Percentiles rank a stretch among this genome's conserved stretches.
Conservation (phyloP, 2,797 vertebrate genomes). For the Neopelma chrysocephalum region DNA sequence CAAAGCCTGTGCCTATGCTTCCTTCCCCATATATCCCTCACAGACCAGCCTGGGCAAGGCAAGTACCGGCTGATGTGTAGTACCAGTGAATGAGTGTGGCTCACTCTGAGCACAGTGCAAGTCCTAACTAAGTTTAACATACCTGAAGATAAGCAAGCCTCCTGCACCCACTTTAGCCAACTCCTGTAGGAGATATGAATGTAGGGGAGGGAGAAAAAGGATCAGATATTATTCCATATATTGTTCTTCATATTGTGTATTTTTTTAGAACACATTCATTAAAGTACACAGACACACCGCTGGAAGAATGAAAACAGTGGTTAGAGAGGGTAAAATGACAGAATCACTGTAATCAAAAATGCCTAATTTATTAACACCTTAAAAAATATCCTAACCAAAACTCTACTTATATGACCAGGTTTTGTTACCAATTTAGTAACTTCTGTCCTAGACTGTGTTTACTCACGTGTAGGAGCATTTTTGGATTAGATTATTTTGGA, state of each 20-base stretch:
- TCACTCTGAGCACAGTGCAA: accelerated
- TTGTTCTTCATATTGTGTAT: background rate
- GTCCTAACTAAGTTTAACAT: background rate
- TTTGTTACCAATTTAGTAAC: background rate
- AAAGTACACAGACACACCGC: background rate
- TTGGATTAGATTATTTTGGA: background rate
- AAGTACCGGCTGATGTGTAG: background rate
- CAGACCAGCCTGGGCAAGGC: background rate
- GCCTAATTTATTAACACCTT: background rate
- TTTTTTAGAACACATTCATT: background rate
- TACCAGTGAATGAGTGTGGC: background rate
- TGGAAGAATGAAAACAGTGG: background rate
- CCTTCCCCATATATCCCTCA: background rate
- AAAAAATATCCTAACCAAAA: background rate
- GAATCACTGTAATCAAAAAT: background rate
- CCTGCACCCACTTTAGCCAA: background rate
- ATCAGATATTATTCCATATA: background rate
- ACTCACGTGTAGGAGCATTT: background rate
- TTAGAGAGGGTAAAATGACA: background rate
- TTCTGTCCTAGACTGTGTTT: background rate
- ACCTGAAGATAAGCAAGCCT: background rate
- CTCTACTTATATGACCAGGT: background rate
- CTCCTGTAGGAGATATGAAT: background rate
- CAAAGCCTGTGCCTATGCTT: background rate
- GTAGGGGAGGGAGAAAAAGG: background rate